Conservation (phyloP, 2,888 invertebrate species). For the Lottia gigantea region DNA sequence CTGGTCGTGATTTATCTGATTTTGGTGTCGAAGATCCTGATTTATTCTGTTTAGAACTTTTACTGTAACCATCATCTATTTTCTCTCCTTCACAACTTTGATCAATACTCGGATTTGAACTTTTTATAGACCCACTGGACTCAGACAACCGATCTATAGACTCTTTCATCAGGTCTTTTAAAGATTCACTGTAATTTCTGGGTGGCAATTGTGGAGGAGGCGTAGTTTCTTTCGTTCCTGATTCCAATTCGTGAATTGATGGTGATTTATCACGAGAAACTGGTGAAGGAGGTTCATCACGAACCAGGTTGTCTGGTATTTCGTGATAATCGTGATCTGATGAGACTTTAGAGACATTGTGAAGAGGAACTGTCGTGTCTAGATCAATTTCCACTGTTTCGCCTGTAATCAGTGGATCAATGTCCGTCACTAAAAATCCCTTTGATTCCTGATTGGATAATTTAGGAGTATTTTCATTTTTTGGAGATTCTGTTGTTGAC, state of each 20-base stretch:
- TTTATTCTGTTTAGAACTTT: neutral
- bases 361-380: conserved; percentile 12
- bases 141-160: neutral
- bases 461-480: conserved; percentile 5
- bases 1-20: conserved; percentile 22
- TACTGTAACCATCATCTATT: neutral
- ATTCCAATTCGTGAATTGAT: neutral
- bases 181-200: conserved; percentile 5
- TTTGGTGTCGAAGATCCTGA: conserved; percentile 11
- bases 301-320: conserved; percentile 36
- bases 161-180: neutral
- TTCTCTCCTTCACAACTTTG: neutral
- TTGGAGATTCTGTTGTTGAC: conserved; percentile 22
- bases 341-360: conserved; percentile 10
- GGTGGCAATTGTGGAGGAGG: conserved; percentile 47
- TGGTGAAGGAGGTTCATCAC: neutral
- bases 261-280: too few relatives aligned
- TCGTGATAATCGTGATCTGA: conserved; percentile 50
- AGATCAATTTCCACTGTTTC: neutral
- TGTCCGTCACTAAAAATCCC: neutral
- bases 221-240: conserved; percentile 20
- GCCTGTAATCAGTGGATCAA: conserved; percentile 11
- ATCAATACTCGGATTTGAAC: neutral
- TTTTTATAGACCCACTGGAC: neutral
- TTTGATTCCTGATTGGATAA: conserved; percentile 2